These are phyloP conservation scores for Notechis scutatus DNA, from an alignment of 2,113 vertebrate species.

Conservation along the genomic window DNA sequence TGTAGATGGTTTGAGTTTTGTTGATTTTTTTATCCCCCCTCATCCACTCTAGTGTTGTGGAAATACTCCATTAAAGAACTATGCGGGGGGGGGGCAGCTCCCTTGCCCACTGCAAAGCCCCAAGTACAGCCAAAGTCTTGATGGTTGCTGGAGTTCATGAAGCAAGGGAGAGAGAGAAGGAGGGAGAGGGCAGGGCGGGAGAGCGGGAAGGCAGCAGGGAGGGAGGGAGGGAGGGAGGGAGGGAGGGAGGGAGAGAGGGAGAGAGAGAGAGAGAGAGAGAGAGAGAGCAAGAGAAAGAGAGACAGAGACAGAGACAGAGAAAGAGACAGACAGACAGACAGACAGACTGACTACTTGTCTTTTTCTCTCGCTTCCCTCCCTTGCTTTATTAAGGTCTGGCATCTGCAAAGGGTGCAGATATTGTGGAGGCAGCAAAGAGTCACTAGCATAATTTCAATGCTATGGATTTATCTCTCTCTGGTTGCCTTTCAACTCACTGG, in stretches of 20 bases:
- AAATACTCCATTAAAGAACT: not conserved
- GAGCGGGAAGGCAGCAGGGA: too few relatives aligned
- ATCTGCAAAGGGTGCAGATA: not conserved
- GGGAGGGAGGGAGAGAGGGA: too few relatives aligned
- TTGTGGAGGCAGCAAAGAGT: not conserved
- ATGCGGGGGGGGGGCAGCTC: not conserved
- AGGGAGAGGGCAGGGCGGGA: too few relatives aligned
- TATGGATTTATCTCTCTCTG: too few relatives aligned
- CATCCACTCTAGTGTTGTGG: not conserved
- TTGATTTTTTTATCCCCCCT: not conserved
- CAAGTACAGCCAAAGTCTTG: not conserved
- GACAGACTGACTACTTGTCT: not conserved
- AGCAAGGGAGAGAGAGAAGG: not conserved
- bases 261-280: accelerated
- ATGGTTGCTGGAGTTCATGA: not conserved
- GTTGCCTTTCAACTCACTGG: too few relatives aligned
- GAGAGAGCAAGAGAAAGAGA: too few relatives aligned
- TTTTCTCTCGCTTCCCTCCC: too few relatives aligned
- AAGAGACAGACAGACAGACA: too few relatives aligned
- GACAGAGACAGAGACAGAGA: too few relatives aligned
- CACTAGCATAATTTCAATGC: too few relatives aligned
- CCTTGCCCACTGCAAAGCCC: not conserved
- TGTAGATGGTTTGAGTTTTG: not conserved
- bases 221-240: too few relatives aligned
- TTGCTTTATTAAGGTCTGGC: not conserved